A percentile compares a stretch with the other conserved stretches of the same genome.
Evolutionary conservation across 2,113 vertebrate genomes (phyloP).

Genomic region (Macrotus californicus): DNA sequence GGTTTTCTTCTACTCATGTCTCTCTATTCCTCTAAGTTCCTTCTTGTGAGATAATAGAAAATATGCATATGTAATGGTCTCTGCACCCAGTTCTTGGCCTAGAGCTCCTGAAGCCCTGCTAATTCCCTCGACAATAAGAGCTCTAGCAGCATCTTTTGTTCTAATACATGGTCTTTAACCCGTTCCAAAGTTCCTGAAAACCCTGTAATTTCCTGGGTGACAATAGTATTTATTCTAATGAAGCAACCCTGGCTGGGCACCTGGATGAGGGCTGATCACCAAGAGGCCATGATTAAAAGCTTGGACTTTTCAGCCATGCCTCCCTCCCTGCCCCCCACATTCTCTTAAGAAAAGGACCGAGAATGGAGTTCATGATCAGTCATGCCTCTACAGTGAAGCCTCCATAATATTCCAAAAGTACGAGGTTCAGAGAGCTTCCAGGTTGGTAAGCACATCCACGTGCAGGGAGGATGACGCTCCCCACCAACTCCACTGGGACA

Average conservation of each 20-base stretch:
- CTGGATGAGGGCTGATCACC: background rate
- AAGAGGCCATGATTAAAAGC: background rate
- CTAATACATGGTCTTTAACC: background rate
- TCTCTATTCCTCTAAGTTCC: background rate
- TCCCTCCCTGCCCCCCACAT: background rate
- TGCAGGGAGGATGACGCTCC: too few species aligned
- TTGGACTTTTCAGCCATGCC: background rate
- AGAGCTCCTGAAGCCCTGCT: background rate
- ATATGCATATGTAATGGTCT: background rate
- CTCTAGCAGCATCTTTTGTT: background rate
- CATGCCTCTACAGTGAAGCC: background rate
- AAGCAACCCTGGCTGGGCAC: too few species aligned
- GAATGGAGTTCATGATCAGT: background rate
- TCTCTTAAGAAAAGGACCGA: background rate
- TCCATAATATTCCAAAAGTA: background rate
- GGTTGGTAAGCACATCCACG: background rate
- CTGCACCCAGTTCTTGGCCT: background rate
- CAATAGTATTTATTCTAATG: background rate
- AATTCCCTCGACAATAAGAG: background rate
- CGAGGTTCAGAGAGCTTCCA: background rate
- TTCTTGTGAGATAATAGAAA: background rate
- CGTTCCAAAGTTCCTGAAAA: background rate
- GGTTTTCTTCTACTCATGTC: background rate
- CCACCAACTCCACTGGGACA: background rate
- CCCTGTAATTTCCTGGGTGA: background rate